Conservation (phyloP, 2,888 invertebrate species). For the Stomorhina lunata region DNA sequence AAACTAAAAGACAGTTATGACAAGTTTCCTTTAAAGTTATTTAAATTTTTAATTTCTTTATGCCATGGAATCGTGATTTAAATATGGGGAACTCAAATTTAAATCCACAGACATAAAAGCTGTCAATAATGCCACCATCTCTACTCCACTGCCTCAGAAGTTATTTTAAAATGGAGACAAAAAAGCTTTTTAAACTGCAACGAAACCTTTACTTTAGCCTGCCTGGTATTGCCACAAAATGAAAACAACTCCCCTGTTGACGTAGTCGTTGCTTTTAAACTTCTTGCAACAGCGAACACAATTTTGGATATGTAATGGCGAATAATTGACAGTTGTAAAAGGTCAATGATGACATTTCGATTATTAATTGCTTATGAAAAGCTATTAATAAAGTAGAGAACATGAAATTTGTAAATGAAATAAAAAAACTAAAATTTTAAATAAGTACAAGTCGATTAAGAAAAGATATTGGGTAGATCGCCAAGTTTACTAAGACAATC, state of each 20-base stretch:
- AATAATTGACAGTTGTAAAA: conserved; percentile 63
- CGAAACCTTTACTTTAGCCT: conserved; percentile 1
- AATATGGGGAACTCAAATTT: conserved; percentile 18
- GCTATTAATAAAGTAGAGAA: conserved; percentile 61
- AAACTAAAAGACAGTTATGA: conserved; percentile 61
- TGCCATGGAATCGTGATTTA: conserved; percentile 56
- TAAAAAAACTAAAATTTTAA: no score
- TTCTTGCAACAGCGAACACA: conserved; percentile 8
- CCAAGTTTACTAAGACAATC: no score
- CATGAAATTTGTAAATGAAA: no score
- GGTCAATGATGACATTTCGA: conserved; percentile 70
- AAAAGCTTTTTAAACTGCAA: conserved; percentile 5
- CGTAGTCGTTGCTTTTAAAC: conserved; percentile 48
- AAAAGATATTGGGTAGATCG: no score
- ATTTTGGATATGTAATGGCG: conserved; percentile 26
- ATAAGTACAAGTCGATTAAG: no score
- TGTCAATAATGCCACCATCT: not conserved
- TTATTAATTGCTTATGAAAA: conserved; percentile 70
- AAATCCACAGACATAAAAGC: not conserved
- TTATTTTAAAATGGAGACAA: conserved; percentile 34
- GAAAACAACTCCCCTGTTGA: conserved; percentile 46
- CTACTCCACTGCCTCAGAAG: not conserved
- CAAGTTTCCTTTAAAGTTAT: conserved; percentile 64
- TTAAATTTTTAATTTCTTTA: conserved; percentile 45
- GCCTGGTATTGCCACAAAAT: conserved; percentile 4